Percentiles rank a stretch among this genome's conserved stretches.
Evolutionary conservation across 2,797 vertebrate species (phyloP).

Genomic region (Novumbra hubbsi): DNA sequence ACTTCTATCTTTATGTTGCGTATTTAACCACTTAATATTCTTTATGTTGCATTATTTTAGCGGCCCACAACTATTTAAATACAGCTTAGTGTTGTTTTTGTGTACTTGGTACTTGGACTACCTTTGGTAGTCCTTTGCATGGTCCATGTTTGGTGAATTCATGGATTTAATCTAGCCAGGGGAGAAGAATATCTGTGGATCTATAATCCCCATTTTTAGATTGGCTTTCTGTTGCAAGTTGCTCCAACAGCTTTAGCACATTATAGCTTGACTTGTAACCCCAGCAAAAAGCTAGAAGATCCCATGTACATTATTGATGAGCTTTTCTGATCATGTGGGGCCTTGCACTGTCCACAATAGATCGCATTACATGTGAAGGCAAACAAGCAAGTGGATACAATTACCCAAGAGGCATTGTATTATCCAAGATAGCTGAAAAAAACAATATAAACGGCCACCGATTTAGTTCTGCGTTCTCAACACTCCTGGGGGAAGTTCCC

Average conservation of each 20-base stretch:
- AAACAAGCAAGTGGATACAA: not conserved
- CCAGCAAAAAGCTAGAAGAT: constrained; percentile 47
- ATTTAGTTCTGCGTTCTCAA: not conserved
- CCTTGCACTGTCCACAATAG: constrained; percentile 3
- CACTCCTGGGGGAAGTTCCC: not conserved
- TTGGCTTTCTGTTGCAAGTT: not conserved
- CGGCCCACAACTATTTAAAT: not conserved
- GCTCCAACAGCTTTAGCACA: not conserved
- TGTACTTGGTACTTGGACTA: not conserved
- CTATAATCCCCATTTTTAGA: not conserved
- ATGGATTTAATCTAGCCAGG: not conserved
- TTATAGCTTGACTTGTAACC: constrained; percentile 4
- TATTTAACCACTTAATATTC: not conserved
- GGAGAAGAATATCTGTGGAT: not conserved
- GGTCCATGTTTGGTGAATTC: not conserved
- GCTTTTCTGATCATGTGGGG: constrained; percentile 42
- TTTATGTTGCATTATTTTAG: not conserved
- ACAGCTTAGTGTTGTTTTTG: not conserved
- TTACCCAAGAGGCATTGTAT: not conserved
- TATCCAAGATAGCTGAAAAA: not conserved
- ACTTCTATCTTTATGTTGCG: not conserved
- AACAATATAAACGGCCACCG: not conserved
- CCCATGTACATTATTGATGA: constrained; percentile 64
- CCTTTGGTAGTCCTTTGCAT: not conserved
- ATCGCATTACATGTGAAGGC: not conserved